A percentile compares a stretch with the other conserved stretches of the same genome.
Evolutionary conservation across 2,888 invertebrate genomes (phyloP).

Genomic region (Leistus spinibarbis): DNA sequence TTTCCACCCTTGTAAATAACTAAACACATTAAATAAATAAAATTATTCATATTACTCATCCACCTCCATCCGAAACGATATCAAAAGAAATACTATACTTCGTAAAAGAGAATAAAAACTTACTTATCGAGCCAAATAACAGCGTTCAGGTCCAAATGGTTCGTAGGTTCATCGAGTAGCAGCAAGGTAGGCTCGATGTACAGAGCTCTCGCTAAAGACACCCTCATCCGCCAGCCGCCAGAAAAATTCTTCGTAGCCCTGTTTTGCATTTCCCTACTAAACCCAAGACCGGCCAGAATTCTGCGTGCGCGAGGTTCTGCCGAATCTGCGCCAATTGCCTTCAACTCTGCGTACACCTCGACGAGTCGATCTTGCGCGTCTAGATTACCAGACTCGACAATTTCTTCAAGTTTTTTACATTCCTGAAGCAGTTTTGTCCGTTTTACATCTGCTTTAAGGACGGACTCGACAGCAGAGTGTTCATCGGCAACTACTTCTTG

Average conservation of each 20-base stretch:
- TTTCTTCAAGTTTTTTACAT: conserved; percentile 79
- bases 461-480: conserved; percentile 89
- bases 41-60: conserved; percentile 7
- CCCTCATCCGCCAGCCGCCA: conserved; percentile 99
- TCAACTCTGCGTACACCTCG: conserved; percentile 92
- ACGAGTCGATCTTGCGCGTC: conserved; percentile 79
- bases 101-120: conserved; percentile 52
- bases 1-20: conserved; percentile 97
- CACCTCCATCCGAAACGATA: too few species aligned
- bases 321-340: conserved; percentile 96
- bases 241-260: conserved; percentile 88
- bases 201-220: conserved; percentile 93
- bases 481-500: conserved; percentile 98
- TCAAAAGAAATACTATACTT: too few species aligned
- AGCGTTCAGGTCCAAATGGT: conserved; percentile 98
- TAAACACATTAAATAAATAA: conserved; percentile 57
- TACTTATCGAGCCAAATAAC: conserved; percentile 99
- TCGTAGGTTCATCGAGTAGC: conserved; percentile 98
- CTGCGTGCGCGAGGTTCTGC: conserved; percentile 96
- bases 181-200: conserved; percentile 97
- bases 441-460: conserved; percentile 91
- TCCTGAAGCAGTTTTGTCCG: conserved; percentile 81
- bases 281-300: conserved; percentile 96
- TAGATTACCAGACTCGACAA: conserved; percentile 74
- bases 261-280: conserved; percentile 87